Conservation (phyloP, 1,140 invertebrate species). For the Dreissena rostriformis region DNA sequence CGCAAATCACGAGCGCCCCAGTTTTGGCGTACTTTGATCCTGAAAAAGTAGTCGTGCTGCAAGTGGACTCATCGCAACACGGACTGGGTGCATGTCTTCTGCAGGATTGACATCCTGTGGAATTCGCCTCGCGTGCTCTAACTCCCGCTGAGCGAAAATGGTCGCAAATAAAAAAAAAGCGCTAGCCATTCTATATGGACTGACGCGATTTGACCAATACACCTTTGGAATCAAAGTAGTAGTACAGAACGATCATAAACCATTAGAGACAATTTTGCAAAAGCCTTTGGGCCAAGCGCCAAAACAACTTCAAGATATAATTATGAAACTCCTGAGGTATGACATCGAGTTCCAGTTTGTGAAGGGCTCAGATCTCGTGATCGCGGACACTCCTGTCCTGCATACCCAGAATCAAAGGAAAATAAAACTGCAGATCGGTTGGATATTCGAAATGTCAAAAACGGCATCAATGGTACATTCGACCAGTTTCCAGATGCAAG, state of each 20-base stretch:
- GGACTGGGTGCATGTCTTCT: constrained; percentile 80
- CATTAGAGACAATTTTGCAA: constrained; percentile 57
- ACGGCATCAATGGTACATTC: no score
- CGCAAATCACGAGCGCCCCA: constrained; percentile 53
- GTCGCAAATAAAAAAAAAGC: constrained; percentile 82
- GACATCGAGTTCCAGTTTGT: background rate
- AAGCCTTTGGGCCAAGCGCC: background rate
- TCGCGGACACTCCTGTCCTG: no score
- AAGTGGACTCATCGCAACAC: constrained; percentile 61
- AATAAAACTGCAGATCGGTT: no score
- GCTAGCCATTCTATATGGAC: constrained; percentile 81
- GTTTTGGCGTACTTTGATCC: constrained; percentile 64
- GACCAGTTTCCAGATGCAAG: constrained; percentile 38
- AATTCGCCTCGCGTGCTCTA: constrained; percentile 81
- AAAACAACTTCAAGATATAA: background rate
- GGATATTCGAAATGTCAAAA: no score
- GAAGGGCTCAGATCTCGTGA: background rate
- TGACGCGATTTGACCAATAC: constrained; percentile 65
- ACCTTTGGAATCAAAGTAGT: constrained; percentile 68
- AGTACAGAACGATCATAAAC: constrained; percentile 76
- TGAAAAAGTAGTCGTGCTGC: constrained; percentile 53
- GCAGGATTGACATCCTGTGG: constrained; percentile 81
- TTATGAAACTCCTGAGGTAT: background rate
- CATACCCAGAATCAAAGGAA: no score
- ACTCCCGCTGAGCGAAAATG: constrained; percentile 80